Percentiles rank a stretch among this genome's conserved stretches.
Evolutionary conservation across 2,113 vertebrate species (phyloP).

Genomic region (Nicator chloris): DNA sequence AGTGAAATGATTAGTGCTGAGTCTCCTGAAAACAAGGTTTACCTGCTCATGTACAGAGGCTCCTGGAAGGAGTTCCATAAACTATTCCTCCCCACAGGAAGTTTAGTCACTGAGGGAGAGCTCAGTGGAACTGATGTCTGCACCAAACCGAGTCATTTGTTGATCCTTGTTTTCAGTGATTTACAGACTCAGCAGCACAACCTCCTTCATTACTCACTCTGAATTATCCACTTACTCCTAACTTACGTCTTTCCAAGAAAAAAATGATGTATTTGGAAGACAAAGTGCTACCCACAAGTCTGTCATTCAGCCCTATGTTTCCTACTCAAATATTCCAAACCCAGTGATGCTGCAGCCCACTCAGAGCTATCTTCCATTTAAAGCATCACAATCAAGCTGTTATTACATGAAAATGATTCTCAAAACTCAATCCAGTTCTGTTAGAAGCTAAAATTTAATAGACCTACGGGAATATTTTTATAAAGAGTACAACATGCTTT

Average conservation of each 20-base stretch:
- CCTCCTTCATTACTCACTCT: constrained; percentile 13
- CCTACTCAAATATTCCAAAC: neutral
- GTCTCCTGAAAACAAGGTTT: neutral
- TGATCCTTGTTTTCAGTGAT: constrained; percentile 17
- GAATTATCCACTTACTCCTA: constrained; percentile 8
- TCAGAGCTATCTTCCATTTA: neutral
- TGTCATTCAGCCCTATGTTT: neutral
- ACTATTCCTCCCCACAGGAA: neutral
- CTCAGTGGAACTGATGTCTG: neutral
- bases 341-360: neutral
- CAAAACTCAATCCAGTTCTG: constrained; percentile 22
- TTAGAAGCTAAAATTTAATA: constrained; percentile 53
- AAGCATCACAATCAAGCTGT: neutral
- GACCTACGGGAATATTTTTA: constrained; percentile 10
- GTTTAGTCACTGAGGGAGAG: neutral
- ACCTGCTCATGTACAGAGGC: neutral
- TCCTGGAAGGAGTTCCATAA: neutral
- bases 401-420: constrained; percentile 32
- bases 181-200: constrained; percentile 30
- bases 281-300: neutral
- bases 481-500: constrained; percentile 42
- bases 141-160: neutral
- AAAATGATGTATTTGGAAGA: constrained; percentile 11
- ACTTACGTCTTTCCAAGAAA: neutral
- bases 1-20: neutral